Percentiles rank a stretch among this genome's conserved stretches.
phyloP scores from a whole-genome alignment of 1,140 invertebrate genomes.

The Daktulosphaira vitifoliae region DNA sequence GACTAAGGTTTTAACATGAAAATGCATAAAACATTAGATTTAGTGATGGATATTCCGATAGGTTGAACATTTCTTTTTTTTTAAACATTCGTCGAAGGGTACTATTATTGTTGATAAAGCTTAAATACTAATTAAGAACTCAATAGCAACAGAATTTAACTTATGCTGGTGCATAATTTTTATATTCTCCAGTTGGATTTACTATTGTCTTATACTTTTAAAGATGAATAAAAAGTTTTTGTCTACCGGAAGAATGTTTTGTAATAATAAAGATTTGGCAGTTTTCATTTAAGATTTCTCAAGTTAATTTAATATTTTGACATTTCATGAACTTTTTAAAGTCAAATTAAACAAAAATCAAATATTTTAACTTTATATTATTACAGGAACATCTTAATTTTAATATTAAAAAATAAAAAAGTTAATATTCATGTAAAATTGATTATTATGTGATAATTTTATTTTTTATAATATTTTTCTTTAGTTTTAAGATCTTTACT shows the following conservation, averaged over 20 bases:
- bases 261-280: slow-evolving; percentile 4
- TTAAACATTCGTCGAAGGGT: not conserved
- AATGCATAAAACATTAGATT: slow-evolving; percentile 30
- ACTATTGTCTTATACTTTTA: not conserved
- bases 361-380: no score
- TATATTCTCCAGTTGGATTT: not conserved
- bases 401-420: no score
- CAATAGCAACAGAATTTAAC: slow-evolving; percentile 5
- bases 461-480: no score
- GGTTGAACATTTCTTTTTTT: slow-evolving; percentile 12
- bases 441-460: no score
- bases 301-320: no score
- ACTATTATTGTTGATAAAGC: slow-evolving; percentile 29
- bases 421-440: no score
- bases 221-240: not conserved
- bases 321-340: no score
- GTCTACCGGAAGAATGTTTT: not conserved
- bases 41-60: not conserved
- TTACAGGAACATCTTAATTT: no score
- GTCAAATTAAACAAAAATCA: no score
- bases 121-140: slow-evolving; percentile 30
- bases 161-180: not conserved
- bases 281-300: slow-evolving; percentile 3
- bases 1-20: slow-evolving; percentile 8
- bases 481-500: no score